These are phyloP conservation scores for Aleiodes alternator DNA, from an alignment of 2,888 invertebrate genomes.

Conservation along the genomic window DNA sequence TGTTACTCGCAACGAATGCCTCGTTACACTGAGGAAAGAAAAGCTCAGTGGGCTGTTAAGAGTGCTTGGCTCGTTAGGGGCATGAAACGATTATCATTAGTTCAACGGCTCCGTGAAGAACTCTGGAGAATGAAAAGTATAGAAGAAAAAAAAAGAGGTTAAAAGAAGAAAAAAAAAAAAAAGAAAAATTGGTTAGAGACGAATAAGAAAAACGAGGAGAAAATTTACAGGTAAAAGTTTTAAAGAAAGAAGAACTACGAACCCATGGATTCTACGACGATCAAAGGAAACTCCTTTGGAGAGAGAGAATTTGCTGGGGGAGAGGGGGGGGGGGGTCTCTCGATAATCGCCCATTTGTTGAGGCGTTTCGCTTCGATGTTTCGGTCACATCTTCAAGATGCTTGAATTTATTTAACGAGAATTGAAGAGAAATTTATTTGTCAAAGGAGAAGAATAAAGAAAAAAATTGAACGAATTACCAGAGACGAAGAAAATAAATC, in stretches of 20 bases:
- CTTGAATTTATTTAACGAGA: slow-evolving; percentile 43
- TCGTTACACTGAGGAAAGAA: slow-evolving; percentile 61
- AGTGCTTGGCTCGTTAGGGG: slow-evolving; percentile 62
- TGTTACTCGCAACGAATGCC: slow-evolving; percentile 14
- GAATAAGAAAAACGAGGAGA: slow-evolving; percentile 53
- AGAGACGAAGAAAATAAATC: neutral
- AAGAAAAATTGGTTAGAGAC: slow-evolving; percentile 32
- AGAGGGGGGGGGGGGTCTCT: slow-evolving; percentile 23
- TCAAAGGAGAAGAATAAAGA: neutral
- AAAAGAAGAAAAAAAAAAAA: slow-evolving; percentile 29
- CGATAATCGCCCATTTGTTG: slow-evolving; percentile 48
- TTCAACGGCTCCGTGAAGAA: slow-evolving; percentile 46
- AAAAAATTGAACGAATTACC: neutral
- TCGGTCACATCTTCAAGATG: slow-evolving; percentile 23
- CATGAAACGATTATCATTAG: slow-evolving; percentile 66
- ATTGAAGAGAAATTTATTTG: slow-evolving; percentile 20
- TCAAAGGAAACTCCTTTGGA: slow-evolving; percentile 46
- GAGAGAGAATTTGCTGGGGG: too few species aligned
- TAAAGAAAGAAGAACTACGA: slow-evolving; percentile 14
- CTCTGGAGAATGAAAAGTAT: slow-evolving; percentile 44
- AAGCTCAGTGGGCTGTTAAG: slow-evolving; percentile 63
- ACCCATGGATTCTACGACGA: slow-evolving; percentile 40
- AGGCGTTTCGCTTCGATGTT: slow-evolving; percentile 6
- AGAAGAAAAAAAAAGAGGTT: slow-evolving; percentile 57
- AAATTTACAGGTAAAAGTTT: slow-evolving; percentile 19